phyloP scores from a whole-genome alignment of 2,113 vertebrate genomes.

The Felis catus region F.catus_Fca126_mat1.0 CM031413.1:18340501-18341000 shows the following conservation, averaged over 20 bases:
- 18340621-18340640: not conserved
- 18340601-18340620: not conserved
- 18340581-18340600: not conserved
- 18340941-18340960: not conserved
- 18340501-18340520: not conserved
- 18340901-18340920: not conserved
- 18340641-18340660: not conserved
- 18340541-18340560: not conserved
- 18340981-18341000: not conserved
- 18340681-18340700: not conserved
- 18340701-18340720: not conserved
- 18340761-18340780: not conserved
- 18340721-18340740: not conserved
- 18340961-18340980: not conserved
- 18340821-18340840: not conserved
- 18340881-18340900: not conserved
- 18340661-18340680: not conserved
- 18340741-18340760: not conserved
- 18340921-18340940: not conserved
- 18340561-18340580: not conserved
- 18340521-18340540: not conserved
- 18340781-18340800: not conserved
- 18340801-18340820: not conserved
- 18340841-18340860: not conserved
- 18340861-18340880: not conserved